phyloP scores from a whole-genome alignment of 2,797 vertebrate genomes.

The Oreortyx pictus region DNA sequence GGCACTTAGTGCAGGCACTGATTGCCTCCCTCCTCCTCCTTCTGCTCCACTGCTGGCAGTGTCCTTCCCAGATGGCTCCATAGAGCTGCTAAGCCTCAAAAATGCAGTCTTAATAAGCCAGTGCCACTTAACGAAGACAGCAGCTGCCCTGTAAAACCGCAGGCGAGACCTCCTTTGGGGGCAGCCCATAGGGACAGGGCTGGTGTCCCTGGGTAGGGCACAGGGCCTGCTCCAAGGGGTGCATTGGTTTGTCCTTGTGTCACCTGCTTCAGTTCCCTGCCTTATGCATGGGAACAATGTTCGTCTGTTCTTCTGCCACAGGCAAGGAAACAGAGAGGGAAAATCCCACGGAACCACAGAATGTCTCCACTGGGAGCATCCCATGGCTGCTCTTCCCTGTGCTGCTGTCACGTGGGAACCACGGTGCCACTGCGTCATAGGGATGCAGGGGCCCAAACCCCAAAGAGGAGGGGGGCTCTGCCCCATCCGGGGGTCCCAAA shows the following conservation, averaged over 20 bases:
- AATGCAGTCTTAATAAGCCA: conserved; percentile 57
- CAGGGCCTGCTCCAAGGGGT: accelerated
- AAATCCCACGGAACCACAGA: background rate
- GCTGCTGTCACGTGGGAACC: background rate
- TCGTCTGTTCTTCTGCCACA: background rate
- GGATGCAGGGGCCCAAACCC: background rate
- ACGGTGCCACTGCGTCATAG: accelerated
- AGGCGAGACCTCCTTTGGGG: background rate
- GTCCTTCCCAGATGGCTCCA: background rate
- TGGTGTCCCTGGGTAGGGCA: accelerated
- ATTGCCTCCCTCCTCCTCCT: accelerated
- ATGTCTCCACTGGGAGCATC: background rate
- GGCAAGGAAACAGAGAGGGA: background rate
- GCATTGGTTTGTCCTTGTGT: background rate
- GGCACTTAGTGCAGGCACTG: accelerated
- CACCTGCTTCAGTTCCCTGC: background rate
- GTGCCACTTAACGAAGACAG: background rate
- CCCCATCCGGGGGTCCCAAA: accelerated
- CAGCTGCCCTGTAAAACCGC: background rate
- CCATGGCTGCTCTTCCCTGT: accelerated
- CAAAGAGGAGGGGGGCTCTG: background rate
- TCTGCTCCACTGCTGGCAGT: accelerated
- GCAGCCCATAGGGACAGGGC: background rate
- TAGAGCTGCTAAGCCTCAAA: conserved; percentile 66
- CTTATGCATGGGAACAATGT: accelerated